These are phyloP conservation scores for Dynastes grantii DNA, from an alignment of 2,888 invertebrate genomes.

Conservation along the genomic window DNA sequence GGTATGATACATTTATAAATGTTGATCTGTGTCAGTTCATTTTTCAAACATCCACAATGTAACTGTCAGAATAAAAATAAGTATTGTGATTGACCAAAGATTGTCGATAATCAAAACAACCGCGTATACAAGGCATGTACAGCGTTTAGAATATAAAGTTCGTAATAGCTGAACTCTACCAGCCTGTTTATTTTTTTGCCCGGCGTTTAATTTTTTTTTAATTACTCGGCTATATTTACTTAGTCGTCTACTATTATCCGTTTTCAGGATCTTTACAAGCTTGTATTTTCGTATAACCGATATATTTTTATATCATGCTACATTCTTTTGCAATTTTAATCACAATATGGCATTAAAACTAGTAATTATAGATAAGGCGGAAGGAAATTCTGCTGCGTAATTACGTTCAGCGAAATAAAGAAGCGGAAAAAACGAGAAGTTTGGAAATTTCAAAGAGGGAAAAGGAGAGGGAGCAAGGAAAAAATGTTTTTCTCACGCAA, in stretches of 20 bases:
- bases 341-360: constrained; percentile 32
- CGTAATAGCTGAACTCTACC: not conserved
- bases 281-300: not conserved
- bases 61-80: constrained; percentile 43
- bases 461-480: not conserved
- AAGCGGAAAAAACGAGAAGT: constrained; percentile 20
- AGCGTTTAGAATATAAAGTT: not conserved
- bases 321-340: constrained; percentile 19
- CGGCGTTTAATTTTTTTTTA: no score
- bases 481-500: constrained; percentile 46
- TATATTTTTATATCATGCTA: not conserved
- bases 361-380: constrained; percentile 38
- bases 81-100: constrained; percentile 29
- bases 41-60: constrained; percentile 45
- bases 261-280: not conserved
- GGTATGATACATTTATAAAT: constrained; percentile 30
- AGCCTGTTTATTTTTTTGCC: no score
- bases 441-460: constrained; percentile 17
- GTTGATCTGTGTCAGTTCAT: constrained; percentile 35
- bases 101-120: not conserved
- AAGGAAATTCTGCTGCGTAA: constrained; percentile 35
- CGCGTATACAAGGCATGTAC: not conserved
- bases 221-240: no score
- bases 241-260: not conserved
- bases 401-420: constrained; percentile 33